phyloP scores from a whole-genome alignment of 2,888 invertebrate species.

The Minunthozetes semirufus region DNA sequence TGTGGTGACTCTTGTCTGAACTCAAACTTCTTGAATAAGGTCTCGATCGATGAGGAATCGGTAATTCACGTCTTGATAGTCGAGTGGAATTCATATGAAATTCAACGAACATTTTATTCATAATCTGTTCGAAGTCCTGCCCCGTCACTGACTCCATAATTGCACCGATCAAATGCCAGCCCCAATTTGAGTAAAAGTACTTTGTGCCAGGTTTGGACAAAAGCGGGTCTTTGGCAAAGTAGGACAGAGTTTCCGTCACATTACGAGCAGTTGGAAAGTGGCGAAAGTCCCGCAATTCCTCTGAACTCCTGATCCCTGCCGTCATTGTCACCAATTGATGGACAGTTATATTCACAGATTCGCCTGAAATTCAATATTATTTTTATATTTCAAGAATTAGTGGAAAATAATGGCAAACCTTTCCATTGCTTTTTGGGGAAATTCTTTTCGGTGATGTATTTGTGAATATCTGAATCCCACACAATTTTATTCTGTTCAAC shows the following conservation, averaged over 20 bases:
- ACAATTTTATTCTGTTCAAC: constrained; percentile 53
- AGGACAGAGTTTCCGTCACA: constrained; percentile 50
- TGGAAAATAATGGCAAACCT: constrained; percentile 47
- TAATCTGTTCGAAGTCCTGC: background rate
- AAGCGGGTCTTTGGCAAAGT: constrained; percentile 56
- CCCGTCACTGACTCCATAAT: constrained; percentile 50
- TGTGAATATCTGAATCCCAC: constrained; percentile 53
- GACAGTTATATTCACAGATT: constrained; percentile 28
- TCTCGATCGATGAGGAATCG: constrained; percentile 54
- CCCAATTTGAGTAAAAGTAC: constrained; percentile 56
- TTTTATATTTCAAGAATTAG: background rate
- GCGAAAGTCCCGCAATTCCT: background rate
- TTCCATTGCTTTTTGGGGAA: constrained; percentile 54
- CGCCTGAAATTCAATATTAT: background rate
- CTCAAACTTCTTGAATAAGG: constrained; percentile 42
- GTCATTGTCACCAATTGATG: constrained; percentile 20
- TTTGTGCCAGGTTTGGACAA: constrained; percentile 49
- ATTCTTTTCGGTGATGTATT: constrained; percentile 50
- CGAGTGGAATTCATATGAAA: background rate
- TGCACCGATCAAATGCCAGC: constrained; percentile 55
- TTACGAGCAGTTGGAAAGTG: constrained; percentile 38
- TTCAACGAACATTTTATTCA: constrained; percentile 1
- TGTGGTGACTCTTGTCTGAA: background rate
- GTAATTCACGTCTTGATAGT: constrained; percentile 46
- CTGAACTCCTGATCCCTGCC: background rate